These are phyloP conservation scores for Andrena dorsata DNA, from an alignment of 2,888 invertebrate genomes.

Conservation along the genomic window DNA sequence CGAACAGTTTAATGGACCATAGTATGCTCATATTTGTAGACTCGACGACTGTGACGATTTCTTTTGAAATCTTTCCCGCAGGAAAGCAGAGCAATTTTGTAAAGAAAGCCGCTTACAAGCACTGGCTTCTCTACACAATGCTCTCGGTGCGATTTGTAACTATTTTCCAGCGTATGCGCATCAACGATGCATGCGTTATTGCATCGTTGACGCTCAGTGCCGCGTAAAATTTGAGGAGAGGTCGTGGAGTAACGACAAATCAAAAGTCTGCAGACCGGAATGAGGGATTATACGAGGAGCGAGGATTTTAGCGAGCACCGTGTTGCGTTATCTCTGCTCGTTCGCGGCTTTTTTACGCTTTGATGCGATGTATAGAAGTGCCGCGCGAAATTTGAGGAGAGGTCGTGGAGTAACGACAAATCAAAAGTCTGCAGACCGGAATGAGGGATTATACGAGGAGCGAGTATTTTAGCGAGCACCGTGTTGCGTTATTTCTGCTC, in stretches of 20 bases:
- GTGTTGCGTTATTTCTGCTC: neutral
- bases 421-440: neutral
- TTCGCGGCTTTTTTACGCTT: neutral
- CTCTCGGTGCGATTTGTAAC: neutral
- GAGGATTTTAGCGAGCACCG: neutral
- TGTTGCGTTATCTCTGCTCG: neutral
- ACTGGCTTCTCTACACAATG: no score
- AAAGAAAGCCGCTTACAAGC: no score
- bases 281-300: neutral
- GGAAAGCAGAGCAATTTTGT: no score
- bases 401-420: neutral
- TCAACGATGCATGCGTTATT: slow-evolving; percentile 14
- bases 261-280: neutral
- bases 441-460: neutral
- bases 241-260: neutral
- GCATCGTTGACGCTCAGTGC: no score
- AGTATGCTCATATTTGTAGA: no score
- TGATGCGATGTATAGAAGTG: neutral
- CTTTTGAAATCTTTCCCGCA: no score
- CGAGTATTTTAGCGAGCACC: neutral
- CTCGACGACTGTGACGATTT: no score
- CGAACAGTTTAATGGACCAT: no score
- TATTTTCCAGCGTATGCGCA: slow-evolving; percentile 30
- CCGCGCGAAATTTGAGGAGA: slow-evolving; percentile 28
- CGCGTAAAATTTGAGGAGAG: slow-evolving; percentile 28